Evolutionary conservation across 2,888 invertebrate species (phyloP).

Genomic region (Aporophyla lueneburgensis): DNA sequence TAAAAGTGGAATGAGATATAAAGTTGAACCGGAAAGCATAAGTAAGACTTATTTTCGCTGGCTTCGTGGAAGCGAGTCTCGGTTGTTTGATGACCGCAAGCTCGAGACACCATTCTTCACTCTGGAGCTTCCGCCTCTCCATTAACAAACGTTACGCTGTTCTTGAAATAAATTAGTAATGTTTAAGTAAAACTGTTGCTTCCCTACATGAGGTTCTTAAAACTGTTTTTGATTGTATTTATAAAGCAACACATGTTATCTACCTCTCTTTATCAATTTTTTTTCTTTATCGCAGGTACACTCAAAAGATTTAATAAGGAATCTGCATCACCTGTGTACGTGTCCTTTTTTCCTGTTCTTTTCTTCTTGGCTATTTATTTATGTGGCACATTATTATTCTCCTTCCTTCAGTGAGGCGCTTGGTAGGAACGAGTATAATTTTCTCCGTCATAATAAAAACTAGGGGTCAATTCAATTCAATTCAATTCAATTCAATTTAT

Average conservation of each 20-base stretch:
- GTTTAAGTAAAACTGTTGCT: background rate
- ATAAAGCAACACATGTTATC: too few species aligned
- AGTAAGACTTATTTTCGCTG: background rate
- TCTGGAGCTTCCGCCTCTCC: background rate
- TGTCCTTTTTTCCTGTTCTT: too few species aligned
- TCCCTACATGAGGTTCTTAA: too few species aligned
- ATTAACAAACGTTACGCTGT: background rate
- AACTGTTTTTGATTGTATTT: too few species aligned
- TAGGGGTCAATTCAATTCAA: too few species aligned
- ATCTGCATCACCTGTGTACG: too few species aligned
- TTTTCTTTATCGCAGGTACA: too few species aligned
- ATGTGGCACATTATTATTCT: slow-evolving; percentile 22
- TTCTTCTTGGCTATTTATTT: too few species aligned
- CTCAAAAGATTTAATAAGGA: too few species aligned
- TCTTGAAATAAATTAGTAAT: background rate
- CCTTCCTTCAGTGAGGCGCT: slow-evolving; percentile 34
- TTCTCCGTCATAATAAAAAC: background rate
- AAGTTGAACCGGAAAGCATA: background rate
- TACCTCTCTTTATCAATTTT: too few species aligned
- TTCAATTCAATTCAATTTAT: too few species aligned
- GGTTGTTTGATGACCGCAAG: background rate
- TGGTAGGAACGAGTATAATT: background rate
- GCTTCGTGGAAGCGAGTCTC: background rate
- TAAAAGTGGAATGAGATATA: background rate
- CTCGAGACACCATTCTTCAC: background rate